Evolutionary conservation across 1,140 invertebrate species (phyloP).

Genomic region (Drosophila burlai): DNA sequence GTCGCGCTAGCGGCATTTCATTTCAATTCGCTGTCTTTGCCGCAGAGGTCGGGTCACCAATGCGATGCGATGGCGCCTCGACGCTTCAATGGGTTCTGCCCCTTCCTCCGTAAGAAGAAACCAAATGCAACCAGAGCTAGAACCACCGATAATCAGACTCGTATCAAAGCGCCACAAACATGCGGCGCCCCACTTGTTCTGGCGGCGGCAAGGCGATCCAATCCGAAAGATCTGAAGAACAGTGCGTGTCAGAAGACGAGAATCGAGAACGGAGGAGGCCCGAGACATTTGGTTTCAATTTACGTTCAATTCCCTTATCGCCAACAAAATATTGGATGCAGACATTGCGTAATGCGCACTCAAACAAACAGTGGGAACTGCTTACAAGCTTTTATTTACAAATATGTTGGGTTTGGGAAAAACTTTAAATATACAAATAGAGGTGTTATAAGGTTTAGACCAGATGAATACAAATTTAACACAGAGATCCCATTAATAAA

Average conservation of each 20-base stretch:
- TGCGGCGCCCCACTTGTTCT: conserved; percentile 68
- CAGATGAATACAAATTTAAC: no score
- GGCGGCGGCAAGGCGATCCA: conserved; percentile 21
- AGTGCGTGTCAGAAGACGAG: conserved; percentile 40
- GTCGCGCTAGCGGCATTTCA: conserved; percentile 40
- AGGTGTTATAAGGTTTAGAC: no score
- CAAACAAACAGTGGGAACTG: conserved; percentile 1
- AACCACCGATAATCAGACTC: conserved; percentile 39
- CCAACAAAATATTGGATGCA: conserved; percentile 60
- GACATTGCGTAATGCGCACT: conserved; percentile 67
- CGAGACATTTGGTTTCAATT: conserved; percentile 76
- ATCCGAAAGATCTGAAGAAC: conserved; percentile 28
- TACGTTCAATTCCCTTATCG: conserved; percentile 78
- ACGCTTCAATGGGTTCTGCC: conserved; percentile 55
- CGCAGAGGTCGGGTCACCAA: conserved; percentile 68
- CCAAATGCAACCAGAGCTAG: conserved; percentile 15
- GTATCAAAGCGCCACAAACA: conserved; percentile 61
- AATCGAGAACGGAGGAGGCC: conserved; percentile 13
- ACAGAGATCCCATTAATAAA: no score
- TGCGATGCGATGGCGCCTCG: conserved; percentile 57
- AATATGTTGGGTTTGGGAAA: neutral
- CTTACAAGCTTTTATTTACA: neutral
- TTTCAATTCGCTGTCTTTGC: conserved; percentile 62
- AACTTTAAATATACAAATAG: no score
- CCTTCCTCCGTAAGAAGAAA: conserved; percentile 26